Evolutionary conservation across 2,797 vertebrate species (phyloP).

Genomic region (Macroramphosus scolopax): DNA sequence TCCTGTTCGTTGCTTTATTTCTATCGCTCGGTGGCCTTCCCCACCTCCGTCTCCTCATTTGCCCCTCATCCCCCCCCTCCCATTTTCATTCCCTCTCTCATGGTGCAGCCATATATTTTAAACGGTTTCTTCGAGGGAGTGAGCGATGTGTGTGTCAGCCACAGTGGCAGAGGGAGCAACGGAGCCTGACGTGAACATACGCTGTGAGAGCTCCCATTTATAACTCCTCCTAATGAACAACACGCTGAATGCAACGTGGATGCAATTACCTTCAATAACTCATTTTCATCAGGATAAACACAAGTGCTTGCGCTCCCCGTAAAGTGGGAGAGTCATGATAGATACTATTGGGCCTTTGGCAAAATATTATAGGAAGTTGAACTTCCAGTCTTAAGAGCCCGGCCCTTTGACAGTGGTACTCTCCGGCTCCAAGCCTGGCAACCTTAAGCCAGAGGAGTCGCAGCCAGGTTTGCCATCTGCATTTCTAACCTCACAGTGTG

Average conservation of each 20-base stretch:
- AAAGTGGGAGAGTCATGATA: slow-evolving; percentile 53
- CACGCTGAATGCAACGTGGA: slow-evolving; percentile 55
- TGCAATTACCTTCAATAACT: slow-evolving; percentile 65
- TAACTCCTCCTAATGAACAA: slow-evolving; percentile 72
- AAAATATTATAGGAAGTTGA: slow-evolving; percentile 37
- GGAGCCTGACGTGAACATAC: slow-evolving; percentile 74
- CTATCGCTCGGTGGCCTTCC: slow-evolving; percentile 32
- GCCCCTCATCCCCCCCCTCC: slow-evolving; percentile 6
- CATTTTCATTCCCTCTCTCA: slow-evolving; percentile 46
- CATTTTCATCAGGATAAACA: slow-evolving; percentile 64
- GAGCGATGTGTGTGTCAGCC: slow-evolving; percentile 67
- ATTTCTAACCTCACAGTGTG: slow-evolving; percentile 50
- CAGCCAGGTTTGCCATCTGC: slow-evolving; percentile 64
- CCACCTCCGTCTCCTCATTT: slow-evolving; percentile 13
- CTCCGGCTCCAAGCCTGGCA: slow-evolving; percentile 46
- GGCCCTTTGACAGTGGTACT: slow-evolving; percentile 31
- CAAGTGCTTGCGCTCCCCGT: slow-evolving; percentile 50
- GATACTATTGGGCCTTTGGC: slow-evolving; percentile 53
- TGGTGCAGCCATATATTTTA: slow-evolving; percentile 58
- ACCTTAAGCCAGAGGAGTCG: slow-evolving; percentile 26
- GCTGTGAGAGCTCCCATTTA: slow-evolving; percentile 73
- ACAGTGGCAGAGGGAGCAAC: slow-evolving; percentile 65
- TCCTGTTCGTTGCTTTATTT: slow-evolving; percentile 20
- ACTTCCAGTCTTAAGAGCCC: slow-evolving; percentile 41
- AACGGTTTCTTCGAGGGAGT: slow-evolving; percentile 57